These are phyloP conservation scores for Cerastis rubricosa DNA, from an alignment of 2,888 invertebrate genomes.

Conservation along the genomic window DNA sequence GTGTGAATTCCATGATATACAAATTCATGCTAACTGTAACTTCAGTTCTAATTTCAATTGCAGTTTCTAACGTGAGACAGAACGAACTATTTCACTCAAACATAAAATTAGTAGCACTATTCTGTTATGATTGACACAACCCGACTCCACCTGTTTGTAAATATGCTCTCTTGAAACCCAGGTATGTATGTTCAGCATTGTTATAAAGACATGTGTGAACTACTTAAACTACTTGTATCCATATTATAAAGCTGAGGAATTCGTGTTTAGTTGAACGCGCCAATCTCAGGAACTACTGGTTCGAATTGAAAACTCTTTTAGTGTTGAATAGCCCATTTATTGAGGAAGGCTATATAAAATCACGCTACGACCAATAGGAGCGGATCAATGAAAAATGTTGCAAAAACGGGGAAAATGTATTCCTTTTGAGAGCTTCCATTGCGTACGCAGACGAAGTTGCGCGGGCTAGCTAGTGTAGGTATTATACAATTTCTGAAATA, in stretches of 20 bases:
- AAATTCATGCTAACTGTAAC: neutral
- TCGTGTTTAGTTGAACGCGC: too few relatives aligned
- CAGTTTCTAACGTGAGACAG: neutral
- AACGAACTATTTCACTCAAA: neutral
- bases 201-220: neutral
- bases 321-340: too few relatives aligned
- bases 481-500: neutral
- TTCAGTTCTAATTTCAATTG: neutral
- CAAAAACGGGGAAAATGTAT: too few relatives aligned
- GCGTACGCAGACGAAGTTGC: too few relatives aligned
- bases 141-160: neutral
- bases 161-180: neutral
- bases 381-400: too few relatives aligned
- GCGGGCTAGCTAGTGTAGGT: too few relatives aligned
- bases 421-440: too few relatives aligned
- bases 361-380: too few relatives aligned
- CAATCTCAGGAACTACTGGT: too few relatives aligned
- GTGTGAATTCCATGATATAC: neutral
- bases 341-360: too few relatives aligned
- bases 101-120: neutral
- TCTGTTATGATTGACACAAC: slow-evolving; percentile 5
- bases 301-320: too few relatives aligned
- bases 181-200: neutral
- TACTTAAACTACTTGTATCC: neutral
- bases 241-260: too few relatives aligned